These are phyloP conservation scores for Choloepus hoffmanni DNA, from an alignment of 2,113 vertebrate genomes.

Conservation along the genomic window DNA sequence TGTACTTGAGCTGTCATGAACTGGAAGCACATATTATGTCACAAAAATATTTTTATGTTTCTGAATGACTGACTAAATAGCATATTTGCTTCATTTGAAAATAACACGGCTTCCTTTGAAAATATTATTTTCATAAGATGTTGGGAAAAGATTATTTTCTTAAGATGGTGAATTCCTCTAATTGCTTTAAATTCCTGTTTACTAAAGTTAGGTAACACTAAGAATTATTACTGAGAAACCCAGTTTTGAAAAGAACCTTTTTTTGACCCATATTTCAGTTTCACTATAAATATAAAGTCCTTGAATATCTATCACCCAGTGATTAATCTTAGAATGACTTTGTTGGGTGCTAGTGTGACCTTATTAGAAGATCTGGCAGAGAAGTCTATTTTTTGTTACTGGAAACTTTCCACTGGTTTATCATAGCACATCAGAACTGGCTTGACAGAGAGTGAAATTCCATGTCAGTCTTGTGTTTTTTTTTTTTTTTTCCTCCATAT, in stretches of 20 bases:
- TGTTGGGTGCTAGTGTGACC: background rate
- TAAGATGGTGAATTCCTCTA: too few species aligned
- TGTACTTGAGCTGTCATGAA: background rate
- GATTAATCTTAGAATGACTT: slow-evolving; percentile 25
- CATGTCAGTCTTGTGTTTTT: background rate
- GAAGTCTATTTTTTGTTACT: slow-evolving; percentile 48
- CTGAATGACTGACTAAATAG: too few species aligned
- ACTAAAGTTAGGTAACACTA: too few species aligned
- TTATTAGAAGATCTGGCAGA: background rate
- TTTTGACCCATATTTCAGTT: background rate
- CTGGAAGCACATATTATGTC: too few species aligned
- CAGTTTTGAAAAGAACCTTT: background rate
- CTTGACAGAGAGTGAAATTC: slow-evolving; percentile 25
- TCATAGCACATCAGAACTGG: slow-evolving; percentile 40
- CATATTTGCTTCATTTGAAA: too few species aligned
- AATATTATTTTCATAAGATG: too few species aligned
- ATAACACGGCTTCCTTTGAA: too few species aligned
- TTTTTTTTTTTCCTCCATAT: background rate
- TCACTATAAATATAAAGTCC: background rate
- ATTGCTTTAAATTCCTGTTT: too few species aligned
- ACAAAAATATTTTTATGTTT: too few species aligned
- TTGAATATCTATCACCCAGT: background rate
- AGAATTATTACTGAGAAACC: background rate
- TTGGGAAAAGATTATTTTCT: too few species aligned
- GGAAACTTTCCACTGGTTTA: slow-evolving; percentile 62